Percentiles rank a stretch among this genome's conserved stretches.
Conservation (phyloP, 2,797 vertebrate genomes). For the Poecilia wingei region DNA sequence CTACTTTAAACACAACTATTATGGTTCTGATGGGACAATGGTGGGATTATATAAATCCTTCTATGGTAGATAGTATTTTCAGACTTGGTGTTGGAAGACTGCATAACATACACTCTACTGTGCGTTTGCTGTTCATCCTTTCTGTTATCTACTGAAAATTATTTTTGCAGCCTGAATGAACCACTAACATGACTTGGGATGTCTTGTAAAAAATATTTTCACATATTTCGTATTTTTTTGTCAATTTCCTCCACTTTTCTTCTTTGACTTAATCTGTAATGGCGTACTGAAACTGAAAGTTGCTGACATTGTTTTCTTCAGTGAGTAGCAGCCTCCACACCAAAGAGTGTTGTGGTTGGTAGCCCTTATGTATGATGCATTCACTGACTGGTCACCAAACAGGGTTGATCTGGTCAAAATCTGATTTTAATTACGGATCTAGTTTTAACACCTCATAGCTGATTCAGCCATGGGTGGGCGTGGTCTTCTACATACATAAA, state of each 20-base stretch:
- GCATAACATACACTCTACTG: background rate
- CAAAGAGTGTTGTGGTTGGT: background rate
- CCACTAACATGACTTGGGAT: background rate
- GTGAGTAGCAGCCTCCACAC: background rate
- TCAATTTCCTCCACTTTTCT: background rate
- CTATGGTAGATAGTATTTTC: background rate
- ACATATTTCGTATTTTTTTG: background rate
- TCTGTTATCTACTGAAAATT: background rate
- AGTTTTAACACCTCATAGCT: background rate
- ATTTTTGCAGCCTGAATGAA: background rate
- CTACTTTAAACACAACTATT: conserved; percentile 14
- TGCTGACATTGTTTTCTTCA: background rate
- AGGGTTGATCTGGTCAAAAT: background rate
- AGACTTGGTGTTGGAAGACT: background rate
- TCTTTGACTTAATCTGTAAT: background rate
- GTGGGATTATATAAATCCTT: background rate
- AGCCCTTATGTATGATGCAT: background rate
- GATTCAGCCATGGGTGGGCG: background rate
- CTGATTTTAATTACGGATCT: background rate
- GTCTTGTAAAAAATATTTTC: background rate
- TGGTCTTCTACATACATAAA: background rate
- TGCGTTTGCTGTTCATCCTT: background rate
- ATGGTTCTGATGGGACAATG: conserved; percentile 11
- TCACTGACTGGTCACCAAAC: background rate
- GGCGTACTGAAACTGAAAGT: background rate